Conservation (phyloP, 2,113 vertebrate genomes). For the Sinosuthora webbiana region DNA sequence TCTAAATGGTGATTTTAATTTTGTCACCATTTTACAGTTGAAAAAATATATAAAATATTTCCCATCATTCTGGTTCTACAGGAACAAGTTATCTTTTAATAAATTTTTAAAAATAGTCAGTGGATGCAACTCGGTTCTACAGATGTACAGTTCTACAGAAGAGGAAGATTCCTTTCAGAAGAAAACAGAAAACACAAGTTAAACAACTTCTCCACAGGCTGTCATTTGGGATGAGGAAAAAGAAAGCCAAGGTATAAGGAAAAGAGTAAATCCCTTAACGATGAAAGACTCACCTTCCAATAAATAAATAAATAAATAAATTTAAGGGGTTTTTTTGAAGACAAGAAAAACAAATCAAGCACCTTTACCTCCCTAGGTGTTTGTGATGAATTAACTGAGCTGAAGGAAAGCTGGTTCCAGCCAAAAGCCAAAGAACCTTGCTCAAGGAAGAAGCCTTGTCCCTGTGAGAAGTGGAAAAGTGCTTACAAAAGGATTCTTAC, state of each 20-base stretch:
- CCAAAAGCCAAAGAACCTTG: not conserved
- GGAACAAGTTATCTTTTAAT: not conserved
- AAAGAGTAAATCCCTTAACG: not conserved
- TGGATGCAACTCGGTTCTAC: not conserved
- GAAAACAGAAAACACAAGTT: not conserved
- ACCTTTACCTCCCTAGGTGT: not conserved
- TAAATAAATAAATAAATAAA: no score
- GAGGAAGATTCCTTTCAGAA: not conserved
- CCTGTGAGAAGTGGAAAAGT: not conserved
- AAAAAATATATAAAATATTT: not conserved
- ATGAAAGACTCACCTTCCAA: no score
- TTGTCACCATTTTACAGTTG: not conserved
- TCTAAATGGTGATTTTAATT: not conserved
- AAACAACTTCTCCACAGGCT: not conserved
- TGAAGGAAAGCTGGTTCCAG: not conserved
- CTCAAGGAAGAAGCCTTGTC: fast-evolving
- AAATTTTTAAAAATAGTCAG: not conserved
- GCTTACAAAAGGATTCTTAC: conserved; percentile 7
- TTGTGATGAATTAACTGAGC: not conserved
- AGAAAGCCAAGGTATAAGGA: not conserved
- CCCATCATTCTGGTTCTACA: not conserved
- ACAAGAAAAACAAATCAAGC: not conserved
- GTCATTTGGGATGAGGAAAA: not conserved
- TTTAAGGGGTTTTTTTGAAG: not conserved
- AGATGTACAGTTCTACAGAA: not conserved